phyloP scores from a whole-genome alignment of 2,888 invertebrate genomes.

The Carcina quercana region DNA sequence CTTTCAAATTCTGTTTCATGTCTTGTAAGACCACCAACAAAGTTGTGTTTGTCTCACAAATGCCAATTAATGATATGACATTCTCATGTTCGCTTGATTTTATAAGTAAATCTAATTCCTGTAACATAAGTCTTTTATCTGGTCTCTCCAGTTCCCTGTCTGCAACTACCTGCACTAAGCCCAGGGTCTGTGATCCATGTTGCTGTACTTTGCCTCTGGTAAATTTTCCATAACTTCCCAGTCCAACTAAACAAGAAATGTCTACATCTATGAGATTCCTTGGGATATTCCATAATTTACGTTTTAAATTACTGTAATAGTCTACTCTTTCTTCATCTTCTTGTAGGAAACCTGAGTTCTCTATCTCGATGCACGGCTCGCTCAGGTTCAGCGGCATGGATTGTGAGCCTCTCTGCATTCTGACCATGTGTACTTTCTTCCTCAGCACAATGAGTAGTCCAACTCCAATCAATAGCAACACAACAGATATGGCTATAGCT shows the following conservation, averaged over 20 bases:
- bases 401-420: slow-evolving; percentile 63
- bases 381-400: slow-evolving; percentile 82
- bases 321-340: slow-evolving; percentile 81
- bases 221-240: slow-evolving; percentile 86
- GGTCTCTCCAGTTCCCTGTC: slow-evolving; percentile 68
- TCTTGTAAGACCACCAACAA: slow-evolving; percentile 84
- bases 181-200: slow-evolving; percentile 66
- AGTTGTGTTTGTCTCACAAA: slow-evolving; percentile 84
- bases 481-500: slow-evolving; percentile 81
- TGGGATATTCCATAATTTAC: slow-evolving; percentile 83
- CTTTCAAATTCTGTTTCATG: slow-evolving; percentile 79
- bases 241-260: slow-evolving; percentile 78
- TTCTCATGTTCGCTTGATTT: slow-evolving; percentile 81
- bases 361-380: slow-evolving; percentile 86
- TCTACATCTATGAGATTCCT: slow-evolving; percentile 82
- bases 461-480: slow-evolving; percentile 78
- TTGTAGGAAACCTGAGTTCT: slow-evolving; percentile 84
- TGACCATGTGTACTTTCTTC: slow-evolving; percentile 55
- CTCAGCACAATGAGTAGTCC: slow-evolving; percentile 77
- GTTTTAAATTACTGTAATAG: slow-evolving; percentile 83
- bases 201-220: slow-evolving; percentile 81
- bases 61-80: slow-evolving; percentile 83
- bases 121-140: slow-evolving; percentile 74
- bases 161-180: slow-evolving; percentile 79
- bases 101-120: slow-evolving; percentile 82